Evolutionary conservation across 1,140 invertebrate species (phyloP), one percentile per base, ranked within the genome.

Genomic region (Caenorhabditis tropicalis): DNA sequence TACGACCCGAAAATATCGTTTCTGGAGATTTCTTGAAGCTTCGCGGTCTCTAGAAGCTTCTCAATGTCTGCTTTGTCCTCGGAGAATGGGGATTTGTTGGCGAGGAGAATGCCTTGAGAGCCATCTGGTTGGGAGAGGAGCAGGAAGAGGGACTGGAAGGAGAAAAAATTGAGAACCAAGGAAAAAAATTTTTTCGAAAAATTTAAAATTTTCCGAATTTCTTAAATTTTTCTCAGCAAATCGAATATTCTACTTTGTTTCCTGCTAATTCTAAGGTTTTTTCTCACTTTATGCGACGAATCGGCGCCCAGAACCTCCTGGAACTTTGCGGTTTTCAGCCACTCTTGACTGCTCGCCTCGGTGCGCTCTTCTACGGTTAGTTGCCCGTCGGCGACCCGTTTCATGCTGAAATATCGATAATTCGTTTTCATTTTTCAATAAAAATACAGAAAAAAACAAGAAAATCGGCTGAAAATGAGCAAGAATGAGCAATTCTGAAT

Each of bases 1-100:
- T 88, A 85, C 24, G 65, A 85, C 7, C 83, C 82, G 27, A 85
- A 91, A 46, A 87, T 85, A 33, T 88, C 86, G 58, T 88, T 88
- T 33, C 86, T 29, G 1, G 86, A 83, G 31, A 90, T 70, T n/a
- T 85, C 79, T 9, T 84, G 82, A 46, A 87, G 46, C 16, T 83
- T 43, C 0, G 70, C 83, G 9, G 46, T 36, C 16, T 46, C 33
- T 16, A 82, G 74, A 70, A 82, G 53, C 58, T 81, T 56, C 9
- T 56, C 60, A 3, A 81, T 58, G 19, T 70, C 74, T 15, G 46
- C 9, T 21, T 51, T 39, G 29, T 87, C 70, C 31, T 87, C 86
- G 0, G 86, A 79, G 31, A 87, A 87, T 9, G 86, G 82, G 1
- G 83, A 65, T 46, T 87, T 87, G 56, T 81, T 82, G 51, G 70